A percentile compares a stretch with the other conserved stretches of the same genome.
Conservation (phyloP, 2,113 vertebrate species). For the Rissa tridactyla region DNA sequence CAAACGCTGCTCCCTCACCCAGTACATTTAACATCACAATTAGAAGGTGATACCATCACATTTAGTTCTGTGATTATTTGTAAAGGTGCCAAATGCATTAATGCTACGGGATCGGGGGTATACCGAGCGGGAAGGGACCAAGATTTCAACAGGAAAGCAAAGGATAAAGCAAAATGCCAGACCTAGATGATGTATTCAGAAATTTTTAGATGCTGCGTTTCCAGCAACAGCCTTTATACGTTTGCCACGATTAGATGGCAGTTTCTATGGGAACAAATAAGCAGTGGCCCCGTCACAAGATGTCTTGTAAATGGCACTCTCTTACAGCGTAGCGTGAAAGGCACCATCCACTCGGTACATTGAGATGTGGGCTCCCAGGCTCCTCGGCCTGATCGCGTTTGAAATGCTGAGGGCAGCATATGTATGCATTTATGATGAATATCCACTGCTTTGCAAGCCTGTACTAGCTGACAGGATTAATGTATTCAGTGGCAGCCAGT, state of each 20-base stretch:
- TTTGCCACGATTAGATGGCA: conserved; percentile 7
- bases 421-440: fast-evolving
- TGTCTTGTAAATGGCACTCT: background rate
- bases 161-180: background rate
- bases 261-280: conserved; percentile 68
- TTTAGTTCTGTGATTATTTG: background rate
- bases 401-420: fast-evolving
- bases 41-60: background rate
- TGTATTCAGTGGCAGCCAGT: background rate
- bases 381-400: fast-evolving
- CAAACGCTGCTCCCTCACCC: background rate
- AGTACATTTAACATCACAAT: background rate
- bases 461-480: fast-evolving
- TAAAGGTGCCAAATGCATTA: background rate
- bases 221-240: conserved; percentile 6
- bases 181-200: background rate
- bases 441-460: fast-evolving
- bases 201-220: background rate
- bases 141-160: background rate
- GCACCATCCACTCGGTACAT: fast-evolving
- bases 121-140: fast-evolving
- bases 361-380: background rate
- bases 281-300: background rate
- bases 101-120: fast-evolving
- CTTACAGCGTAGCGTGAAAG: fast-evolving